These are phyloP conservation scores for Cecidostiba fungosa DNA, from an alignment of 2,888 invertebrate genomes.

Conservation along the genomic window DNA sequence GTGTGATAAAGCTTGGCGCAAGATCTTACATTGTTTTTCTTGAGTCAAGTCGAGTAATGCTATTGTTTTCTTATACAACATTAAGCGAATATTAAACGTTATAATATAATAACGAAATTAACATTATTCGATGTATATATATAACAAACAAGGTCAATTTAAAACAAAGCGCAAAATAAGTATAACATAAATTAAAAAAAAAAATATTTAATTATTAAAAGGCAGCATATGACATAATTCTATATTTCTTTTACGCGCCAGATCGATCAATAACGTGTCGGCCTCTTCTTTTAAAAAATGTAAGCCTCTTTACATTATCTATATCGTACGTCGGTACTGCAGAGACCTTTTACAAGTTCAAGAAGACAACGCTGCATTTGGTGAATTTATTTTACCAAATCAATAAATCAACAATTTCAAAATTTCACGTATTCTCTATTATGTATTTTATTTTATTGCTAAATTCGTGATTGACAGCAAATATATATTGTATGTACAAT, in stretches of 20 bases:
- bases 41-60: too few relatives aligned
- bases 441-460: background rate
- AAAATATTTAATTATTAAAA: too few relatives aligned
- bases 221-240: background rate
- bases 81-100: too few relatives aligned
- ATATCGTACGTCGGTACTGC: slow-evolving; percentile 25
- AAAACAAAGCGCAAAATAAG: too few relatives aligned
- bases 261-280: slow-evolving; percentile 49
- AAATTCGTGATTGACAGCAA: background rate
- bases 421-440: background rate
- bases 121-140: too few relatives aligned
- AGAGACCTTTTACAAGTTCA: background rate
- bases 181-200: too few relatives aligned
- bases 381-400: background rate
- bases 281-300: slow-evolving; percentile 23
- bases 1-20: too few relatives aligned
- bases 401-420: background rate
- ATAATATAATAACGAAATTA: too few relatives aligned
- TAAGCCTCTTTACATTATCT: background rate
- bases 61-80: too few relatives aligned
- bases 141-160: too few relatives aligned
- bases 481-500: background rate
- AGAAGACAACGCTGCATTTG: background rate
- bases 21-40: too few relatives aligned
- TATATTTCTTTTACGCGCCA: background rate